Conservation (phyloP, 2,797 vertebrate genomes). For the Lateolabrax maculatus region DNA sequence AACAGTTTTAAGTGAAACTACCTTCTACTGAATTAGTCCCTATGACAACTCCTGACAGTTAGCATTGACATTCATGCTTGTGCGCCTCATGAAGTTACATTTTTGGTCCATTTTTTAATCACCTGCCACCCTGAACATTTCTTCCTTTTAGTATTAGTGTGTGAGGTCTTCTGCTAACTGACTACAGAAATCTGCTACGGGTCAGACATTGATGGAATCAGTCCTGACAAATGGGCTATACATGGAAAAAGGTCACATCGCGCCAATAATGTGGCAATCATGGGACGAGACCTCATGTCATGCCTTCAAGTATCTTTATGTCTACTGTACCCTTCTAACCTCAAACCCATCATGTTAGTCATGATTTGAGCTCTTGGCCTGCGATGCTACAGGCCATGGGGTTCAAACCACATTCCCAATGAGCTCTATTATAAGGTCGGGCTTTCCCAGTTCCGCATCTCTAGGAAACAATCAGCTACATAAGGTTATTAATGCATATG, state of each 20-base stretch:
- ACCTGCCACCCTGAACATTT: neutral
- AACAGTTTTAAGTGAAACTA: neutral
- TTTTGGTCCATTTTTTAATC: neutral
- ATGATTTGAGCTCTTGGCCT: constrained; percentile 13
- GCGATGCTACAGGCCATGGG: neutral
- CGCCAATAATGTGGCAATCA: neutral
- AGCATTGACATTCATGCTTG: neutral
- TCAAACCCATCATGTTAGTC: constrained; percentile 2
- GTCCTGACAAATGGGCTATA: neutral
- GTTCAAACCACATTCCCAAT: constrained; percentile 12
- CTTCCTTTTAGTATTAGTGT: neutral
- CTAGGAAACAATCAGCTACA: constrained; percentile 4
- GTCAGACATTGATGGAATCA: neutral
- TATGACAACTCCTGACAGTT: neutral
- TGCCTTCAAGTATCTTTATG: neutral
- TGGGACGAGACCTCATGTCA: neutral
- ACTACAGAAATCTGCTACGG: neutral
- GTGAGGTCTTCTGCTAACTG: neutral
- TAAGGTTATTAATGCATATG: neutral
- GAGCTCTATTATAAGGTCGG: neutral
- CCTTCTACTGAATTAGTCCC: neutral
- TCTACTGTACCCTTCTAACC: neutral
- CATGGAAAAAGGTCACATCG: neutral
- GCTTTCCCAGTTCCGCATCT: constrained; percentile 1
- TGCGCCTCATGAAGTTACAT: neutral